phyloP scores from a whole-genome alignment of 2,797 vertebrate genomes.

The Sparidentex hasta region DNA sequence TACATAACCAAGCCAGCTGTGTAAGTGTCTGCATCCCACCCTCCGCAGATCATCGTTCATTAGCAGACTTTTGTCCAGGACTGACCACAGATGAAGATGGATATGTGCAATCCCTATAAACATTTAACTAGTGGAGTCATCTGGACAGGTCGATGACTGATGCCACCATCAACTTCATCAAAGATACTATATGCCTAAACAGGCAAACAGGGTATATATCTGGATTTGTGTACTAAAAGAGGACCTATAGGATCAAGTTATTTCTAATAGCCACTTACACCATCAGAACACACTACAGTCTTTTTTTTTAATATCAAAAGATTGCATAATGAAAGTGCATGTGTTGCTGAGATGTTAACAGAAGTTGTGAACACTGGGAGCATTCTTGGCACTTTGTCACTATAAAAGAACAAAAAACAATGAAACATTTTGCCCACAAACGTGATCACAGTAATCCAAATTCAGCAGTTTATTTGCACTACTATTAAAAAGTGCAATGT shows the following conservation, averaged over 20 bases:
- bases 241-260: conserved; percentile 51
- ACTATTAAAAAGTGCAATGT: conserved; percentile 11
- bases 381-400: not conserved
- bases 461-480: conserved; percentile 2
- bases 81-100: conserved; percentile 28
- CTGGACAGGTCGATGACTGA: conserved; percentile 13
- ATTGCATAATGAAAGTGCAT: conserved; percentile 36
- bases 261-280: conserved; percentile 26
- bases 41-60: conserved; percentile 14
- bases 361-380: conserved; percentile 22
- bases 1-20: conserved; percentile 73
- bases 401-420: not conserved
- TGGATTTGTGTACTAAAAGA: conserved; percentile 37
- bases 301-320: conserved; percentile 24
- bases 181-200: conserved; percentile 26
- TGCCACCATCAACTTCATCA: conserved; percentile 7
- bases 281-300: conserved; percentile 36
- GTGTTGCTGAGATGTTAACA: conserved; percentile 33
- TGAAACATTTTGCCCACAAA: conserved; percentile 3
- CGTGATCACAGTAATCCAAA: not conserved
- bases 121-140: conserved; percentile 22
- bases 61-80: conserved; percentile 23
- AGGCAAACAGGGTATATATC: conserved; percentile 35
- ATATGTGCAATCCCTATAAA: conserved; percentile 20
- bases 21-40: conserved; percentile 17